Conservation (phyloP, 2,888 invertebrate genomes). For the Zhengitettix transpicula region DNA sequence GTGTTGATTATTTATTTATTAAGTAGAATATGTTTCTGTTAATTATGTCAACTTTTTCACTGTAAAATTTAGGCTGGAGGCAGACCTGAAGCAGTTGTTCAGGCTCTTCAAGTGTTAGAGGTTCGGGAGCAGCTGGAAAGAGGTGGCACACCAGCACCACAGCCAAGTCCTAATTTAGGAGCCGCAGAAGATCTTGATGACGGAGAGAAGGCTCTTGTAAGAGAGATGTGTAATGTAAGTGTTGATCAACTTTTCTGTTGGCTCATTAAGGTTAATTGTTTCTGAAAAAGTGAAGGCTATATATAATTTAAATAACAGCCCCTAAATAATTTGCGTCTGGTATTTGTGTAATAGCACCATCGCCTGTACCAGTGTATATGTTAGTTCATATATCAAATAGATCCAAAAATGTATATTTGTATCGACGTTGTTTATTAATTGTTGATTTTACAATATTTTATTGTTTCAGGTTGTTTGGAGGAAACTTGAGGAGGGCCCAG, state of each 20-base stretch:
- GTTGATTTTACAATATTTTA: neutral
- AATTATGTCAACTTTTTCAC: neutral
- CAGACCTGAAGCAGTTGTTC: conserved; percentile 80
- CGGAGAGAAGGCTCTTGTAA: conserved; percentile 79
- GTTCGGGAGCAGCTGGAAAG: conserved; percentile 75
- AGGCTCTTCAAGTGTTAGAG: conserved; percentile 82
- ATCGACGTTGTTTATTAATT: neutral
- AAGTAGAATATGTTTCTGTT: neutral
- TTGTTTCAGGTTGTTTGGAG: conserved; percentile 63
- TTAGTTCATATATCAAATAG: no score
- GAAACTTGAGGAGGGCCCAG: conserved; percentile 72
- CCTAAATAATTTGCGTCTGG: no score
- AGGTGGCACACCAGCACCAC: conserved; percentile 22
- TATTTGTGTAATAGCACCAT: no score
- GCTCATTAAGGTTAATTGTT: no score
- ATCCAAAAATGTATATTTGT: neutral
- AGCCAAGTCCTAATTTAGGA: neutral
- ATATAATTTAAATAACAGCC: no score
- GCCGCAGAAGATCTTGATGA: conserved; percentile 35
- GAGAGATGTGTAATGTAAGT: conserved; percentile 87
- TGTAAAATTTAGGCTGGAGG: conserved; percentile 17
- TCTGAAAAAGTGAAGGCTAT: no score
- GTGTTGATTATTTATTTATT: neutral
- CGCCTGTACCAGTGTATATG: no score
- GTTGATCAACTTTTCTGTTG: neutral